Conservation (phyloP, 2,888 invertebrate species). For the Plebejus anna region DNA sequence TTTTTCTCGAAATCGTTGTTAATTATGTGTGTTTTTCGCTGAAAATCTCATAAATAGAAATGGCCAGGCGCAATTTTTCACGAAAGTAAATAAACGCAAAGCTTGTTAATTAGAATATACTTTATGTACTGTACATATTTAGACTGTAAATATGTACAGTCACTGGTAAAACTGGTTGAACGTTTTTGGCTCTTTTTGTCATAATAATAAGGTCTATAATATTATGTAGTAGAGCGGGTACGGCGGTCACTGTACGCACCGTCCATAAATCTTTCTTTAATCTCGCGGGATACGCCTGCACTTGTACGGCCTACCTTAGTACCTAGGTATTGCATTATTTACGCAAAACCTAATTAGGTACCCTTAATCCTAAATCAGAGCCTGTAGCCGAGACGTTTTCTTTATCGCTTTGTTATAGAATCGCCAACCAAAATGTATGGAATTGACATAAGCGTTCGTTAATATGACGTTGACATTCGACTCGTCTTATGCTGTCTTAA, state of each 20-base stretch:
- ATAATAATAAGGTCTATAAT: not conserved
- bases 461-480: too few relatives aligned
- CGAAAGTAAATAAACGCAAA: constrained; percentile 3
- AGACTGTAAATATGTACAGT: not conserved
- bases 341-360: not conserved
- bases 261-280: constrained; percentile 9
- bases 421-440: too few relatives aligned
- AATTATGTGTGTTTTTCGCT: not conserved
- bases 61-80: not conserved
- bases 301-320: not conserved
- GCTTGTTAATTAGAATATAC: not conserved
- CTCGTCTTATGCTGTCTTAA: too few relatives aligned
- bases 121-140: too few relatives aligned
- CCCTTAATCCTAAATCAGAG: not conserved
- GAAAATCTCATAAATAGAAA: constrained; percentile 19
- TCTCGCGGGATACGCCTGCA: constrained; percentile 10
- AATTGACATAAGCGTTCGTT: too few relatives aligned
- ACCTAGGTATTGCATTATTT: constrained; percentile 13
- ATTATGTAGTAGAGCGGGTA: not conserved
- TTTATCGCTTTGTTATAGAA: too few relatives aligned
- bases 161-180: not conserved
- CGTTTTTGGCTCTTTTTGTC: not conserved
- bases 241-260: not conserved
- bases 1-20: not conserved
- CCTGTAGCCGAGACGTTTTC: too few relatives aligned